phyloP scores from a whole-genome alignment of 2,888 invertebrate genomes.

The Macrosoma leucophasiata region DNA sequence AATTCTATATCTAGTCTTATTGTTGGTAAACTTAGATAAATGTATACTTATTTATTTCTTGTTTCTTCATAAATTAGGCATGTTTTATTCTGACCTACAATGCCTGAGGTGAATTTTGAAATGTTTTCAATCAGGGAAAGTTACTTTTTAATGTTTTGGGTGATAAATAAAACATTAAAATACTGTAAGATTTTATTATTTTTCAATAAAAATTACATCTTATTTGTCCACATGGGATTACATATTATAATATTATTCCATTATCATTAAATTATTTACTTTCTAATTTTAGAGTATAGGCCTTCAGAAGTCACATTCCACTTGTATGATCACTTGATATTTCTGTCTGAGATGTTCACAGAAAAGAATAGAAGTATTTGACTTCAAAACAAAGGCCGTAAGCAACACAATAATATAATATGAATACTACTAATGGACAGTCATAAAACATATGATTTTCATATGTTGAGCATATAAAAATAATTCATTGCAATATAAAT shows the following conservation, averaged over 20 bases:
- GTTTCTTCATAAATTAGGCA: no score
- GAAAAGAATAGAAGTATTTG: conserved; percentile 13
- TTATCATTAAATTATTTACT: conserved; percentile 68
- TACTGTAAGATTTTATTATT: conserved; percentile 36
- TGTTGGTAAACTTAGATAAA: no score
- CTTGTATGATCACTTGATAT: no score
- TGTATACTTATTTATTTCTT: no score
- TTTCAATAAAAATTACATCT: conserved; percentile 63
- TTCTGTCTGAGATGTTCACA: no score
- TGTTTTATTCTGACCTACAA: no score
- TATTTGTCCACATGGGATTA: conserved; percentile 46
- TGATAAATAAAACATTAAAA: conserved; percentile 4
- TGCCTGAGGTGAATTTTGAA: no score
- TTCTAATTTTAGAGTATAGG: conserved; percentile 60
- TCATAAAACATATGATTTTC: conserved; percentile 44
- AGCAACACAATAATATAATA: conserved; percentile 25
- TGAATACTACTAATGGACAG: conserved; percentile 55
- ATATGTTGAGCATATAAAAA: conserved; percentile 67
- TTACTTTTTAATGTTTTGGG: conserved; percentile 1
- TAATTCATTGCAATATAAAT: conserved; percentile 66
- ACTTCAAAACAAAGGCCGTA: conserved; percentile 7
- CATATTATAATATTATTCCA: conserved; percentile 53
- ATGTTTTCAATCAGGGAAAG: no score
- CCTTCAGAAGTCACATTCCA: conserved; percentile 39
- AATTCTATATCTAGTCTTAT: no score